Conservation (phyloP, 1,140 invertebrate genomes). For the Halictus rubicundus region DNA sequence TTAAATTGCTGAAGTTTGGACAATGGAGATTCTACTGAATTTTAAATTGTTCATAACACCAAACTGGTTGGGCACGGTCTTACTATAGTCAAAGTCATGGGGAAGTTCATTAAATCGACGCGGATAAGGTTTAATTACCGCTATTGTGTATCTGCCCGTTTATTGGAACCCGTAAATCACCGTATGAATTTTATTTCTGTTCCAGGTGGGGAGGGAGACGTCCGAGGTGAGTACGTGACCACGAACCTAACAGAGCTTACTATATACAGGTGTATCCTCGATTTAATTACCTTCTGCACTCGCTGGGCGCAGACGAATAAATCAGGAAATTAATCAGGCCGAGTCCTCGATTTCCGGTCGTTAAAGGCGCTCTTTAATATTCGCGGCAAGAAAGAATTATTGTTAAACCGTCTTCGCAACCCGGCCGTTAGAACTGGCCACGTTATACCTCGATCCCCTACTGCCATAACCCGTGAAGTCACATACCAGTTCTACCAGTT, state of each 20-base stretch:
- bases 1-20: too few species aligned
- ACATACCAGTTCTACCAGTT: background rate
- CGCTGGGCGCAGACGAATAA: too few species aligned
- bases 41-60: too few species aligned
- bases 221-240: slow-evolving; percentile 19
- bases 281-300: background rate
- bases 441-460: too few species aligned
- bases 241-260: background rate
- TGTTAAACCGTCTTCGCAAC: background rate
- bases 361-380: background rate
- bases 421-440: background rate
- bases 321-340: background rate
- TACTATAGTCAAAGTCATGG: too few species aligned
- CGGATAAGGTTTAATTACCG: too few species aligned
- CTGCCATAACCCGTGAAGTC: background rate
- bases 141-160: background rate
- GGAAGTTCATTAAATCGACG: too few species aligned
- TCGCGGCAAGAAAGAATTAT: background rate
- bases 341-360: background rate
- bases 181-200: slow-evolving; percentile 32
- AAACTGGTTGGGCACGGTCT: too few species aligned
- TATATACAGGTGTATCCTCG: background rate
- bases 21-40: too few species aligned
- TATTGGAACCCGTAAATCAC: background rate
- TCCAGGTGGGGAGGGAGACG: background rate